These are phyloP conservation scores for Hybognathus amarus DNA, from an alignment of 2,797 vertebrate genomes.

Conservation along the genomic window DNA sequence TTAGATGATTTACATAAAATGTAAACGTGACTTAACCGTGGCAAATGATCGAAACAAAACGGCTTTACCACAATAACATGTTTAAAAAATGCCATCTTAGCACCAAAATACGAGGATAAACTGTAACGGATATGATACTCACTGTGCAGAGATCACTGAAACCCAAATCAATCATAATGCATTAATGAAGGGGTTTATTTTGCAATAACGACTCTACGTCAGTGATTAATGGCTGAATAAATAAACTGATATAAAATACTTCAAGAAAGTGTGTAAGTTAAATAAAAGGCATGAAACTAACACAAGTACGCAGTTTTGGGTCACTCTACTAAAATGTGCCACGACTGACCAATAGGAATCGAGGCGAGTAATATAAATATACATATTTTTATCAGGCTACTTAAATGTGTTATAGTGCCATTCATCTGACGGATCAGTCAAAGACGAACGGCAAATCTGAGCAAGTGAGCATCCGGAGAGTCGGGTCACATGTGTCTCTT, in stretches of 20 bases:
- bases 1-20: background rate
- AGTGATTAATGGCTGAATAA: background rate
- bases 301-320: background rate
- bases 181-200: background rate
- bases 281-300: background rate
- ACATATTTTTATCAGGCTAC: background rate
- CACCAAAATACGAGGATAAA: background rate
- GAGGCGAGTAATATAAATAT: background rate
- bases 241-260: background rate
- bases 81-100: background rate
- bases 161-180: background rate
- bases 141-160: background rate
- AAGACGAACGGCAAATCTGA: conserved; percentile 4
- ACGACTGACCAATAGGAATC: conserved; percentile 5
- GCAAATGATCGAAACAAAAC: background rate
- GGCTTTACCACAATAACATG: background rate
- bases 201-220: background rate
- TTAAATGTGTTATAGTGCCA: background rate
- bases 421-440: background rate
- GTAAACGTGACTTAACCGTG: background rate
- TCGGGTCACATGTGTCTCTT: conserved; percentile 39
- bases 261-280: too few relatives aligned
- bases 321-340: background rate
- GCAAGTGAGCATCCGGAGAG: conserved; percentile 36
- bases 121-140: background rate